Conservation (phyloP, 2,888 invertebrate species). For the Chironomus riparius region DNA sequence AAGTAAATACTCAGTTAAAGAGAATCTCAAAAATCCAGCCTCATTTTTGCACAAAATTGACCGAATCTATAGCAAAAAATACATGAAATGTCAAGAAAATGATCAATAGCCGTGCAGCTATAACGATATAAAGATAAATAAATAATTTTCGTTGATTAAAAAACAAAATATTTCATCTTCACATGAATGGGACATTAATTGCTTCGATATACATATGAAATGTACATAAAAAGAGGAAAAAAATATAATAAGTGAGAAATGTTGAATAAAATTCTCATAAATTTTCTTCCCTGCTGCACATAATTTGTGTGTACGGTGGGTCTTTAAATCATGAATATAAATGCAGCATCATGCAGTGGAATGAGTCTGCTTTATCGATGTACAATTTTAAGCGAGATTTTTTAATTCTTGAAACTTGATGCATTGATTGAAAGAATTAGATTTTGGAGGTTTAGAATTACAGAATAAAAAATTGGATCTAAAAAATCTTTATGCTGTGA, state of each 20-base stretch:
- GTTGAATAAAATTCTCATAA: conserved; percentile 17
- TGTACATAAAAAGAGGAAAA: neutral
- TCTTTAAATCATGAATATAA: neutral
- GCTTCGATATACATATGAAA: neutral
- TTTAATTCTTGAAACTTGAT: neutral
- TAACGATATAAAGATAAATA: neutral
- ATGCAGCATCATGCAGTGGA: neutral
- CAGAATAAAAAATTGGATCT: no score
- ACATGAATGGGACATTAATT: conserved; percentile 20
- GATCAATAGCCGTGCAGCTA: neutral
- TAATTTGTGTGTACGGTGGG: neutral
- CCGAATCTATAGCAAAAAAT: no score
- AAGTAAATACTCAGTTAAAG: no score
- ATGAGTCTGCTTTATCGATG: conserved; percentile 10
- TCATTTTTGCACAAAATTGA: no score
- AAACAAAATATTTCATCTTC: conserved; percentile 22
- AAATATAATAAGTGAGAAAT: conserved; percentile 10
- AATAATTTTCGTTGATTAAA: conserved; percentile 16
- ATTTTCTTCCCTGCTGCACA: conserved; percentile 1
- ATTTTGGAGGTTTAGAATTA: neutral
- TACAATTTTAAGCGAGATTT: neutral
- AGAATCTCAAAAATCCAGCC: no score
- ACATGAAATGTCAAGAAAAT: no score
- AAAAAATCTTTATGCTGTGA: no score
- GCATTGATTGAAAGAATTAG: neutral